Percentiles rank a stretch among this genome's conserved stretches.
Conservation (phyloP, 2,888 invertebrate genomes). For the Nezara viridula region DNA sequence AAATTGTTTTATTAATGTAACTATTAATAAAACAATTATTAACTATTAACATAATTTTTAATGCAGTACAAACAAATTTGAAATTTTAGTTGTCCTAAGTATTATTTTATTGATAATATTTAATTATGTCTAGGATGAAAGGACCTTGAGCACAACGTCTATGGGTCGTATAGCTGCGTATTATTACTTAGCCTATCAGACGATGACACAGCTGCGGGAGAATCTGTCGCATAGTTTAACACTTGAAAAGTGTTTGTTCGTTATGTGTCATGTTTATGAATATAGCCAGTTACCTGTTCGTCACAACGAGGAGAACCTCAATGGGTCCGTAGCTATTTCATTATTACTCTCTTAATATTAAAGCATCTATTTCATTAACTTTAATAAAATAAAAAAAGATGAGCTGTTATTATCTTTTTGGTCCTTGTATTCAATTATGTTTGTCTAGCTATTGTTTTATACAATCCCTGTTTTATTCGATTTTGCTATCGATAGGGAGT, state of each 20-base stretch:
- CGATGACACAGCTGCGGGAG: slow-evolving; percentile 86
- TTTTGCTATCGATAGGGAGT: slow-evolving; percentile 75
- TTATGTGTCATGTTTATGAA: slow-evolving; percentile 89
- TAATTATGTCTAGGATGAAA: slow-evolving; percentile 72
- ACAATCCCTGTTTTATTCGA: too few species aligned
- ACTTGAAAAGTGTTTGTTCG: slow-evolving; percentile 80
- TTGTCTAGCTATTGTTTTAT: too few species aligned
- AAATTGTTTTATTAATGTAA: too few species aligned
- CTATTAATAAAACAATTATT: too few species aligned
- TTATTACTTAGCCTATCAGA: slow-evolving; percentile 95
- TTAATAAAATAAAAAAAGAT: too few species aligned
- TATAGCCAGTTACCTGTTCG: slow-evolving; percentile 95
- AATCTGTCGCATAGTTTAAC: slow-evolving; percentile 76
- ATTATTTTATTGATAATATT: not conserved
- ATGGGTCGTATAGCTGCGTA: slow-evolving; percentile 95
- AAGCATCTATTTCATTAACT: too few species aligned
- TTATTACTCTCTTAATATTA: not conserved
- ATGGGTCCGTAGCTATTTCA: slow-evolving; percentile 76
- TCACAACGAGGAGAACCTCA: slow-evolving; percentile 96
- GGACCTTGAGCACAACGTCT: slow-evolving; percentile 77
- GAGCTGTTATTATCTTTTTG: too few species aligned
- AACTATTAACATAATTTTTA: too few species aligned
- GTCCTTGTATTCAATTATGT: too few species aligned
- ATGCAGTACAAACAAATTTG: too few species aligned
- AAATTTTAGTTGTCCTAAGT: not conserved